Evolutionary conservation across 2,888 invertebrate species (phyloP).

Genomic region (Creontiades dilutus): DNA sequence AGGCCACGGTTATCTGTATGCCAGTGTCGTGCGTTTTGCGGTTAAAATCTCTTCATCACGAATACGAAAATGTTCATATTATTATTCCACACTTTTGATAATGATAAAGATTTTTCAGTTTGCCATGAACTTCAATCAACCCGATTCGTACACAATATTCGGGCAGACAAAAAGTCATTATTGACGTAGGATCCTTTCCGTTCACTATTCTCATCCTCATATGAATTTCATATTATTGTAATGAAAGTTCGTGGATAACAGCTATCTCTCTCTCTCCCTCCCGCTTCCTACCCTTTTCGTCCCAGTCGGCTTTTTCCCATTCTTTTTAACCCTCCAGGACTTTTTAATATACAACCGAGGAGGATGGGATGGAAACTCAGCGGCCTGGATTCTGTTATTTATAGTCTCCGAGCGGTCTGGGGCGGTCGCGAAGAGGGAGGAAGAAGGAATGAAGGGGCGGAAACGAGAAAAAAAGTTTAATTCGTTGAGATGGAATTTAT

Average conservation of each 20-base stretch:
- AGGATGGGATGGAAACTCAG: conserved; percentile 54
- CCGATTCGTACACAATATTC: no score
- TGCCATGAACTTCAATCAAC: no score
- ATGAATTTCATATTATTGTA: conserved; percentile 31
- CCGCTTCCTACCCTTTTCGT: not conserved
- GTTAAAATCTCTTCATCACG: no score
- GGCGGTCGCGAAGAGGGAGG: not conserved
- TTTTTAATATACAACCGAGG: conserved; percentile 52
- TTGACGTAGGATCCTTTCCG: not conserved
- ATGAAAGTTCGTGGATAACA: conserved; percentile 9
- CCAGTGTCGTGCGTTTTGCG: no score
- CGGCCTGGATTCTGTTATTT: conserved; percentile 68
- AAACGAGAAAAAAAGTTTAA: conserved; percentile 51
- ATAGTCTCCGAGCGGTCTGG: conserved; percentile 44
- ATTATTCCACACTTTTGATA: no score
- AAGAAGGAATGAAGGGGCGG: not conserved
- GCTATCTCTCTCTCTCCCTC: not conserved
- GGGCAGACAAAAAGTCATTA: not conserved
- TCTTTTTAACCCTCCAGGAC: not conserved
- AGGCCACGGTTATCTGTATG: no score
- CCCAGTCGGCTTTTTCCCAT: not conserved
- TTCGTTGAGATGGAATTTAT: conserved; percentile 69
- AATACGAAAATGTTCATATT: no score
- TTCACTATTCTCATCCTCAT: not conserved
- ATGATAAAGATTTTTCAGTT: no score